Conservation (phyloP, 2,888 invertebrate species). For the Drosophila stalkeri region DNA sequence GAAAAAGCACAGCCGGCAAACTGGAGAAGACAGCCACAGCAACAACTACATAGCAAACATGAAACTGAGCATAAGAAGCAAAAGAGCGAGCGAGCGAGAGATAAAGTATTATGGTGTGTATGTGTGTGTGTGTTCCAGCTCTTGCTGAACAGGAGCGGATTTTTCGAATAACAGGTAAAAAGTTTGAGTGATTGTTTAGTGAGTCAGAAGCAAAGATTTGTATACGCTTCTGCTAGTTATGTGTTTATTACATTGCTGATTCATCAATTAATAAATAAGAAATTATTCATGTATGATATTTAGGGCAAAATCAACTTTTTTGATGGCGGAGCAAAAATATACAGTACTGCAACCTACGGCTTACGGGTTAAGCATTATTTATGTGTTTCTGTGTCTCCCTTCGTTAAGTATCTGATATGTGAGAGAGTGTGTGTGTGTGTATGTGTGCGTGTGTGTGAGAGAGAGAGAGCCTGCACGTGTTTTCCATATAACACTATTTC, state of each 20-base stretch:
- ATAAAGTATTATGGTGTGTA: constrained; percentile 11
- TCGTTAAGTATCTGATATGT: background rate
- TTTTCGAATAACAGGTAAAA: background rate
- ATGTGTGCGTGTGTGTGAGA: too few species aligned
- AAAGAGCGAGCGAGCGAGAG: background rate
- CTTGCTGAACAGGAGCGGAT: constrained; percentile 32
- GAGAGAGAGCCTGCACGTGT: constrained; percentile 41
- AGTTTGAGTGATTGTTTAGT: background rate
- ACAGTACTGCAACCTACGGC: constrained; percentile 31
- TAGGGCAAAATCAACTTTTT: background rate
- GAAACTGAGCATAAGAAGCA: constrained; percentile 24
- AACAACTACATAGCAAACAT: constrained; percentile 30
- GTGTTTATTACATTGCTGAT: background rate
- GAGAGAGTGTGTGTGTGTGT: background rate
- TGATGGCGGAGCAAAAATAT: background rate
- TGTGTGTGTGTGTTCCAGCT: constrained; percentile 5
- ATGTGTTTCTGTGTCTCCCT: constrained; percentile 32
- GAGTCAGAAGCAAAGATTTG: background rate
- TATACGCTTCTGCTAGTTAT: background rate
- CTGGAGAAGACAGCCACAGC: constrained; percentile 23
- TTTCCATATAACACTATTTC: constrained; percentile 30
- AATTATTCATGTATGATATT: background rate
- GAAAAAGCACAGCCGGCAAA: constrained; percentile 46
- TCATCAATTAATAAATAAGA: background rate
- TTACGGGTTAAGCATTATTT: constrained; percentile 38